Evolutionary conservation across 35 echinoderm and acorn worm genomes (phyloP).

Genomic region (Amphiura filiformis): DNA sequence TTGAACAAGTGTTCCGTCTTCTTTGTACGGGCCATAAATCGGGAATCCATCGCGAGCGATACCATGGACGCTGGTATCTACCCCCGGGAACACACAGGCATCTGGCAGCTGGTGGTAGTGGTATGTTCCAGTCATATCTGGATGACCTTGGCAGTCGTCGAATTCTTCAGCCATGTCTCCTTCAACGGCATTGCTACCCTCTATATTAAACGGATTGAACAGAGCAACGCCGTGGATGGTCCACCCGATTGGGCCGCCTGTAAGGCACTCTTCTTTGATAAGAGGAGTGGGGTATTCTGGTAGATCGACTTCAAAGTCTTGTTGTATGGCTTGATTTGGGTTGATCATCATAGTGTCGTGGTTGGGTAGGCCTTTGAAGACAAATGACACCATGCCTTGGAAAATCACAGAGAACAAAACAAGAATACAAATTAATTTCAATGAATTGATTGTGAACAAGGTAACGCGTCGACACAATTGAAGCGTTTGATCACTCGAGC

Average conservation of each 20-base stretch:
- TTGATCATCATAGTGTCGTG: background rate
- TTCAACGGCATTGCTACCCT: constrained; percentile 58
- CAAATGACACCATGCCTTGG: background rate
- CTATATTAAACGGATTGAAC: constrained; percentile 60
- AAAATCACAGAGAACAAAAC: background rate
- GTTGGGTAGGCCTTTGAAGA: background rate
- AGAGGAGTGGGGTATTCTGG: background rate
- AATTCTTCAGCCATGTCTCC: constrained; percentile 58
- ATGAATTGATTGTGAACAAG: too few relatives aligned
- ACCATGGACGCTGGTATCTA: constrained; percentile 41
- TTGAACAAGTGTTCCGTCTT: constrained; percentile 20
- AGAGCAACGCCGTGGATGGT: constrained; percentile 57
- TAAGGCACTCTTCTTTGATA: constrained; percentile 18
- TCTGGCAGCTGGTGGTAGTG: constrained; percentile 78
- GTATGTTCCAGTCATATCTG: constrained; percentile 43
- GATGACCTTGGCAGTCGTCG: constrained; percentile 79
- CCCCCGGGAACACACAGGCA: constrained; percentile 62
- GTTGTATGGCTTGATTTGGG: background rate
- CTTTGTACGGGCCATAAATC: constrained; percentile 76
- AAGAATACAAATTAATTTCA: too few relatives aligned
- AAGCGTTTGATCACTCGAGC: too few relatives aligned
- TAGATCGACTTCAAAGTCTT: background rate
- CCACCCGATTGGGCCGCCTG: constrained; percentile 50
- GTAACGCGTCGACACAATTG: too few relatives aligned
- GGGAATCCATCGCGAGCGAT: constrained; percentile 74